Base-by-base conservation (phyloP, 2,113 vertebrate genomes). In the Lichenostomus cassidix region DNA sequence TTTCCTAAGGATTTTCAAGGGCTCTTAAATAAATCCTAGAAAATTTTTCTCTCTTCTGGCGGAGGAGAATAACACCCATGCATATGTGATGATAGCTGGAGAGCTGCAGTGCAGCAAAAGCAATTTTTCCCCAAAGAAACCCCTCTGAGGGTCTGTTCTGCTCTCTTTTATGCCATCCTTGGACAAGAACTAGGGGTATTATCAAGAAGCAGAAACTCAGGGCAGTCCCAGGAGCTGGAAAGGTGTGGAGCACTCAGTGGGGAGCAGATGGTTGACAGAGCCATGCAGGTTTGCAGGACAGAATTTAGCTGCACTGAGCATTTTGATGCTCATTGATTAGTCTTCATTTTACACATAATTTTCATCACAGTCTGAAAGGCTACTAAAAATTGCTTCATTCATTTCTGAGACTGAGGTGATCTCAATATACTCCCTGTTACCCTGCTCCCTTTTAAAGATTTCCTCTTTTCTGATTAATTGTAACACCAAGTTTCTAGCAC, bases 1-100 rank as follows among this genome's bases (percentile, higher is more conserved):
- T 94, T 95, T 92, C 62, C 42, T 82, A 73, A 81, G 92, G 69
- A 92, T 86, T 94, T 95, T 93, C 88, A 93, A 93, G 80, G 41
- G 17, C 59, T 87, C 56, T 88, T 88, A 78, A 87, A 80, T 70
- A 94, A 94, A 95, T 83, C 39, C 67, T 59, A 63, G 67, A 35
- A 50, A 13, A 2, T 12, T n/a, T 69, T 74, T 58, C 12, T 25
- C 20, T 55, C 50, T 69, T 85, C 55, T 80, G 22, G 76, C 74
- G n/a, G 60, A 62, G 37, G 12, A 12, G 20, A 28, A 71, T n/a
- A 76, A 12, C 50, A 28, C 27, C 31, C 15, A 10, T 8, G 39
- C 7, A 33, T 49, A 9, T 20, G 12, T 18, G 74, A 52, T 17
- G 19, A 52, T 29, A 52, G 33, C 56, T 88, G 68, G 35, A 83